Percentiles rank a stretch among this genome's conserved stretches.
Evolutionary conservation across 2,888 invertebrate species (phyloP).

Genomic region (Athetis lepigone): DNA sequence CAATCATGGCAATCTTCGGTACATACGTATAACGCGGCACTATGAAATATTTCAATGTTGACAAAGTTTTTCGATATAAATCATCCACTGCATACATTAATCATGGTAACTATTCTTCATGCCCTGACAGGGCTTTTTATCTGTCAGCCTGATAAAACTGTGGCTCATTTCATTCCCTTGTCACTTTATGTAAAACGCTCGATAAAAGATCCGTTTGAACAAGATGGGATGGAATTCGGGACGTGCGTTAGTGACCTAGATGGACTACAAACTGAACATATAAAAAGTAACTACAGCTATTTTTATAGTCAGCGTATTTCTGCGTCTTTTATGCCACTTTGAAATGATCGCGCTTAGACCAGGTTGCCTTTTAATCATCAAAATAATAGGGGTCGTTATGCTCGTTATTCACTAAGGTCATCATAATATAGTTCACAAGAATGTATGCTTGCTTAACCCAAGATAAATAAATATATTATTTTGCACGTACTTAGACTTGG

Average conservation of each 20-base stretch:
- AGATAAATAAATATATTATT: too few species aligned
- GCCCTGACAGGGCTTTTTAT: conserved; percentile 47
- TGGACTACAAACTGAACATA: not conserved
- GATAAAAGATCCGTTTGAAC: conserved; percentile 42
- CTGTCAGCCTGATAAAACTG: conserved; percentile 48
- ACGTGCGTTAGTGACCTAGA: conserved; percentile 12
- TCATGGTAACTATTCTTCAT: conserved; percentile 53
- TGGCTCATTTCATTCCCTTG: conserved; percentile 49
- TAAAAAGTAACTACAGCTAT: too few species aligned
- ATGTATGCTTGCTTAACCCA: too few species aligned
- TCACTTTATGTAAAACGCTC: conserved; percentile 44
- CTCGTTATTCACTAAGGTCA: too few species aligned
- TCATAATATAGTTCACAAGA: too few species aligned
- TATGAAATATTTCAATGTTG: conserved; percentile 19
- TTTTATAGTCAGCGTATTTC: too few species aligned
- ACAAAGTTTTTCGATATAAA: conserved; percentile 40
- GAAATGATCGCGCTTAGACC: too few species aligned
- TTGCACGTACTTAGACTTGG: too few species aligned
- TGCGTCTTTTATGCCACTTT: too few species aligned
- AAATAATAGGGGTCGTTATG: too few species aligned
- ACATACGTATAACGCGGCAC: conserved; percentile 19
- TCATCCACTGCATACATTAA: conserved; percentile 42
- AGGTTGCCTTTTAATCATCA: too few species aligned
- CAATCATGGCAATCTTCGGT: conserved; percentile 32
- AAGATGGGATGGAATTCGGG: conserved; percentile 36